A percentile compares a stretch with the other conserved stretches of the same genome.
Evolutionary conservation across 1,140 invertebrate species (phyloP).

Genomic region (Temnothorax curvispinosus): DNA sequence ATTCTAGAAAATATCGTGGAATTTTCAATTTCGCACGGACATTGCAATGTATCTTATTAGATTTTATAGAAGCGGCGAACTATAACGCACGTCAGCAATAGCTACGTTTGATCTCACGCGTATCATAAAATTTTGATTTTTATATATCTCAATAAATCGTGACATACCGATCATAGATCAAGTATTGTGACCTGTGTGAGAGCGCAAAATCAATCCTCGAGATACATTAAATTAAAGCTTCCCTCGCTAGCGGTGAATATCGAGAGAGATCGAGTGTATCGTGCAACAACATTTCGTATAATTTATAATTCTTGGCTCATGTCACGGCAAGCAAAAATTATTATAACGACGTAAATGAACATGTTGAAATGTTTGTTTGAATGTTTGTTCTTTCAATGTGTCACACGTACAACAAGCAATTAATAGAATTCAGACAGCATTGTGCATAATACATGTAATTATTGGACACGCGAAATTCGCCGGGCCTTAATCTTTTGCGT

Average conservation of each 20-base stretch:
- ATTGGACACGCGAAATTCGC: constrained; percentile 10
- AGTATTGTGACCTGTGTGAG: neutral
- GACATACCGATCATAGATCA: neutral
- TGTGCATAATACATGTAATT: constrained; percentile 29
- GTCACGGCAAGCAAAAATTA: constrained; percentile 40
- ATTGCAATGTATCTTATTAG: neutral
- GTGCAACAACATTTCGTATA: constrained; percentile 9
- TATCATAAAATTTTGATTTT: constrained; percentile 40
- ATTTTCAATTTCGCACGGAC: neutral
- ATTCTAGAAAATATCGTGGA: neutral
- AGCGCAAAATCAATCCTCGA: constrained; percentile 22
- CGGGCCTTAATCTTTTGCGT: constrained; percentile 44
- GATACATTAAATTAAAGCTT: constrained; percentile 18
- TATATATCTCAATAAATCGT: constrained; percentile 32
- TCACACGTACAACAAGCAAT: constrained; percentile 36
- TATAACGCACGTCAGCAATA: neutral
- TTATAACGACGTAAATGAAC: constrained; percentile 13
- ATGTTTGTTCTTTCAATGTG: constrained; percentile 30
- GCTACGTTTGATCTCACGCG: constrained; percentile 24
- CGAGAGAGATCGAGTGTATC: neutral
- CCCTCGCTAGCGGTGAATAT: neutral
- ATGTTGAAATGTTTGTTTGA: neutral
- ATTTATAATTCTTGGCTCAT: constrained; percentile 37
- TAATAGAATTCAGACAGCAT: constrained; percentile 26
- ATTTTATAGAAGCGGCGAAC: constrained; percentile 17